Evolutionary conservation across 2,797 vertebrate species (phyloP).

Genomic region (Amazona finschi): DNA sequence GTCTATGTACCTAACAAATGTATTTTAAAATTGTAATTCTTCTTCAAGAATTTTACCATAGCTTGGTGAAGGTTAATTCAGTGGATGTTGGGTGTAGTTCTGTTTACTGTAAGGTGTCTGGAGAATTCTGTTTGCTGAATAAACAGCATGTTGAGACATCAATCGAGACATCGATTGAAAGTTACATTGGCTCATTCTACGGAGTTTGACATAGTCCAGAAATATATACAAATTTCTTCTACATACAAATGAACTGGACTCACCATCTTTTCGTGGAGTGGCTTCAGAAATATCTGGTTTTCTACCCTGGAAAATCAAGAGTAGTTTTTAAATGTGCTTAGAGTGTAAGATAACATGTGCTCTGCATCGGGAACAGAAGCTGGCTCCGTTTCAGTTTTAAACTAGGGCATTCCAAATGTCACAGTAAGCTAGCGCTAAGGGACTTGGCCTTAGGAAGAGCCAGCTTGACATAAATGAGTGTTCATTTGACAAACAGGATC

Average conservation of each 20-base stretch:
- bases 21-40: background rate
- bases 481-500: conserved; percentile 30
- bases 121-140: background rate
- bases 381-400: conserved; percentile 60
- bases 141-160: accelerated
- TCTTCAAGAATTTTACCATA: background rate
- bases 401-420: conserved; percentile 65
- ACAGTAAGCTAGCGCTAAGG: conserved; percentile 22
- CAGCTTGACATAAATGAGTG: conserved; percentile 27
- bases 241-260: background rate
- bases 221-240: background rate
- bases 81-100: background rate
- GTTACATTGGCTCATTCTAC: background rate
- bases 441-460: conserved; percentile 29
- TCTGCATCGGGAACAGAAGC: conserved; percentile 29
- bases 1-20: background rate
- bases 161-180: background rate
- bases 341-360: conserved; percentile 16
- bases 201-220: background rate
- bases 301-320: background rate
- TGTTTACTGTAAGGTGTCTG: background rate
- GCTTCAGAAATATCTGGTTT: background rate
- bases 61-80: background rate
- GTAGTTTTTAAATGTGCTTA: background rate
- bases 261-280: background rate